Percentiles rank a stretch among this genome's conserved stretches.
These are phyloP conservation scores for Euphonia xanthogaster DNA, from an alignment of 2,797 vertebrate genomes.

Conservation along the genomic window DNA sequence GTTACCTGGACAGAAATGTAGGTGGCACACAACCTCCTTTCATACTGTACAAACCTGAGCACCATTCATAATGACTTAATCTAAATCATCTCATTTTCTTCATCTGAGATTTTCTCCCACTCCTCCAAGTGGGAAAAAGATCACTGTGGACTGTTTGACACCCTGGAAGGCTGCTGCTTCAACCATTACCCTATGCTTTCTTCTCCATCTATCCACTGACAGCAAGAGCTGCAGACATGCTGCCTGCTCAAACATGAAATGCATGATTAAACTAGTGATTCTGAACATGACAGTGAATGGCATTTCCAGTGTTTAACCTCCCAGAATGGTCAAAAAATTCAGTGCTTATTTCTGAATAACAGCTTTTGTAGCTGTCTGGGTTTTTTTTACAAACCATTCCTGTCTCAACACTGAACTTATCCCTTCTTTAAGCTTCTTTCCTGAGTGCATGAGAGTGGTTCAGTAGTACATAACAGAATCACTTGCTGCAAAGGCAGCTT, in stretches of 20 bases:
- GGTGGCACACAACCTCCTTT: neutral
- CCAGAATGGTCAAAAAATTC: neutral
- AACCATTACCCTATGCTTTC: neutral
- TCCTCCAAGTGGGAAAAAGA: neutral
- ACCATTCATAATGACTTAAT: neutral
- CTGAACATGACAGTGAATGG: neutral
- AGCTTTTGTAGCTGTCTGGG: neutral
- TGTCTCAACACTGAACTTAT: neutral
- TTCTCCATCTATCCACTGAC: neutral
- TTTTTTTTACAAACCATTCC: neutral
- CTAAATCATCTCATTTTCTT: neutral
- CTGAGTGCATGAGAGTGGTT: neutral
- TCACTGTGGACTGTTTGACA: neutral
- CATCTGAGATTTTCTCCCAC: neutral
- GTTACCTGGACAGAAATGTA: neutral
- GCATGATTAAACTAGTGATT: neutral
- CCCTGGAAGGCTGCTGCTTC: neutral
- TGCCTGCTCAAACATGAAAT: neutral
- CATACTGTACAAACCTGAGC: neutral
- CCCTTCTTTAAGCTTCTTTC: neutral
- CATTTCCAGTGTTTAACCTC: neutral
- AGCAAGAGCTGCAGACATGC: neutral
- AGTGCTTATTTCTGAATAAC: neutral
- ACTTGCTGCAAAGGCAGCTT: neutral
- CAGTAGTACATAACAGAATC: neutral